Evolutionary conservation across 2,113 vertebrate genomes (phyloP), one percentile per base, ranked within the genome.

Genomic region (Osmerus eperlanus): DNA sequence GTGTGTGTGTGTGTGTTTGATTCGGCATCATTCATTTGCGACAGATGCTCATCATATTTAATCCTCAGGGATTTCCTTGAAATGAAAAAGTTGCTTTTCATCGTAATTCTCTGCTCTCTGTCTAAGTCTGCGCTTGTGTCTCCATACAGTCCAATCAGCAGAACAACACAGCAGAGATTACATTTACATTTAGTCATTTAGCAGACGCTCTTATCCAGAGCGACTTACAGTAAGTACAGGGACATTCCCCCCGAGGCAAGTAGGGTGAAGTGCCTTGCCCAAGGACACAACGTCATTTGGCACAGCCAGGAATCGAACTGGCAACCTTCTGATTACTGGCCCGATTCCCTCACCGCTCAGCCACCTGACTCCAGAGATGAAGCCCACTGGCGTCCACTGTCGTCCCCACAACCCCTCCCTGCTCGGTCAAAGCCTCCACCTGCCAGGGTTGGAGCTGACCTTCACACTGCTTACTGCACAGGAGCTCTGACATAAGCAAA

Each of bases 1-100:
- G 63, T 41, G 29, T 21, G 29, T 3, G 29, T 78, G 72, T 66
- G 75, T 28, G 36, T 73, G n/a, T n/a, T 56, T 51, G 15, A 32
- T 5, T 32, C 29, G 29, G 29, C 29, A 32, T 32, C 29, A 32
- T 32, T 32, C 29, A 32, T 32, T 32, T 32, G 63, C 1, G 63
- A 36, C 63, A 41, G 63, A 65, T n/a, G 63, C 28, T 11, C 12
- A 65, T 65, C 63, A 36, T 36, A 19, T 36, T 41, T 36, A 36
- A 65, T 36, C 63, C 28, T 5, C 14, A 15, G 63, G 63, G 63
- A 9, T 65, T 28, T 21, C 18, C 6, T 16, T 65, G 52, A 12
- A 16, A 3, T 2, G 14, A 25, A 62, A 62, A 62, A 23, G 25
- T 25, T 16, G 60, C 60, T 62, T 62, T 62, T 14, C 28, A 14